Percentiles rank a stretch among this genome's conserved stretches.
Conservation (phyloP, 1,140 invertebrate genomes). For the Eumaeus atala region DNA sequence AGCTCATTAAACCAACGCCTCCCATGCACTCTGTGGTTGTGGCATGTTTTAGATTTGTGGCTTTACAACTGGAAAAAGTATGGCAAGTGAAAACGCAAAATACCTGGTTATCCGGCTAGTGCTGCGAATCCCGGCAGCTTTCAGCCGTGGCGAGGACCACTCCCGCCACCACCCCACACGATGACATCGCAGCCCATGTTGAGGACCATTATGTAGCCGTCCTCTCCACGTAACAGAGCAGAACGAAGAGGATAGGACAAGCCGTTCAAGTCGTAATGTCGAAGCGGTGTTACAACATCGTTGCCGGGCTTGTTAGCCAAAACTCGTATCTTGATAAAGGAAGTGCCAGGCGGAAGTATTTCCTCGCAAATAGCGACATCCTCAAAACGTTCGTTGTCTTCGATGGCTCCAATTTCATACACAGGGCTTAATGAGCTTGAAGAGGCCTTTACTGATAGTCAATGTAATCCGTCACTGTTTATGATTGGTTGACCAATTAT, state of each 20-base stretch:
- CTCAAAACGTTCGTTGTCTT: neutral
- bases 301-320: conserved; percentile 7
- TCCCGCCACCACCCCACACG: conserved; percentile 11
- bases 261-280: conserved; percentile 16
- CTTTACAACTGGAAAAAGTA: neutral
- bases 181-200: conserved; percentile 14
- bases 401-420: neutral
- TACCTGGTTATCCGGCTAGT: neutral
- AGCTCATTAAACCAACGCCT: too few relatives aligned
- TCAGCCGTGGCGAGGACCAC: conserved; percentile 12
- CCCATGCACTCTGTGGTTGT: too few relatives aligned
- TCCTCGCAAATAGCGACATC: neutral
- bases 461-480: too few relatives aligned
- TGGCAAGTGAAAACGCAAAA: neutral
- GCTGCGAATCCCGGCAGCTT: conserved; percentile 7
- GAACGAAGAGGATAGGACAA: conserved; percentile 18
- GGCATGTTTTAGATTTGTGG: too few relatives aligned
- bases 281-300: conserved; percentile 13
- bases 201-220: conserved; percentile 18
- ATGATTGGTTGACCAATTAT: too few relatives aligned
- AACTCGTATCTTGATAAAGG: conserved; percentile 15
- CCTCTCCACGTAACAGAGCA: conserved; percentile 13
- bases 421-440: too few relatives aligned
- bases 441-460: too few relatives aligned
- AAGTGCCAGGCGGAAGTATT: conserved; percentile 1